phyloP scores from a whole-genome alignment of 1,140 invertebrate species.

The Streblospio benedicti region DNA sequence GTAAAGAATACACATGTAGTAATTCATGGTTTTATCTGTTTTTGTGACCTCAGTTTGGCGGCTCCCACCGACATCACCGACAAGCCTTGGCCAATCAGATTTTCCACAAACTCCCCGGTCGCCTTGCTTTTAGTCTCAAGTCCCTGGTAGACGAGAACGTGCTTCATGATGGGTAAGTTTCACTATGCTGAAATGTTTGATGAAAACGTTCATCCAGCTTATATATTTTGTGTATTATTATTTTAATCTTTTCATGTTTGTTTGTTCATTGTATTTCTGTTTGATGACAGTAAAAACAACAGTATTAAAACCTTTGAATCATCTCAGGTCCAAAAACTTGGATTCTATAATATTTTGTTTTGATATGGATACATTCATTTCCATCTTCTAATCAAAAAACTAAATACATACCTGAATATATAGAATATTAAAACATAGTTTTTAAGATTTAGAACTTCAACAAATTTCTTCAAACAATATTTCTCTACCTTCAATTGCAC shows the following conservation, averaged over 20 bases:
- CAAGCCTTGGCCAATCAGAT: constrained; percentile 20
- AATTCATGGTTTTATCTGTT: neutral
- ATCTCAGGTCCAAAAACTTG: neutral
- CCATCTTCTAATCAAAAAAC: neutral
- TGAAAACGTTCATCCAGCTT: constrained; percentile 4
- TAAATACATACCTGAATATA: neutral
- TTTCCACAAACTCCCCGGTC: constrained; percentile 43
- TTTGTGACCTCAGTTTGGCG: constrained; percentile 22
- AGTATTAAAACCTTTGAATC: neutral
- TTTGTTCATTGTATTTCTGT: neutral
- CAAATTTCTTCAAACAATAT: neutral
- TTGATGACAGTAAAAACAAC: neutral
- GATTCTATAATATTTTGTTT: neutral
- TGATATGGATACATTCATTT: neutral
- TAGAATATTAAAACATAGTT: neutral
- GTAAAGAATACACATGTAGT: neutral
- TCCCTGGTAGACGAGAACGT: constrained; percentile 38
- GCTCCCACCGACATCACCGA: constrained; percentile 16
- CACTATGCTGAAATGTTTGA: no score
- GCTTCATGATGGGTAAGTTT: constrained; percentile 45
- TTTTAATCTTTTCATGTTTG: constrained; percentile 11
- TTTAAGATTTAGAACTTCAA: constrained; percentile 3
- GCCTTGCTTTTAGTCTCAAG: constrained; percentile 42
- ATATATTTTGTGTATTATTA: constrained; percentile 10
- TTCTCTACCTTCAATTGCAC: neutral